Evolutionary conservation across 2,113 vertebrate genomes (phyloP).

Genomic region (Falcunculus frontatus): DNA sequence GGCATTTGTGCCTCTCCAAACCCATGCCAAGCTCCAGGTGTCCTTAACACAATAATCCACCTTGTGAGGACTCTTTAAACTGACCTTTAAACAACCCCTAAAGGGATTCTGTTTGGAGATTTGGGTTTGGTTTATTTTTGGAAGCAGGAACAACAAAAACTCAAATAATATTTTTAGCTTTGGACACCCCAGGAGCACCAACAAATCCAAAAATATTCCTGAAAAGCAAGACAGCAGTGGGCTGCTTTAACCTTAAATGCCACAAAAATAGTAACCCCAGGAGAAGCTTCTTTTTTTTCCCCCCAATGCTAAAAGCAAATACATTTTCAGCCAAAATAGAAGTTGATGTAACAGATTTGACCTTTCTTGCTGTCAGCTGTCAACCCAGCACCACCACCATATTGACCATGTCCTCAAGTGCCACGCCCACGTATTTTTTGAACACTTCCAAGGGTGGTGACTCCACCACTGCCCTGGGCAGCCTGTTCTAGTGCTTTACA

Average conservation of each 20-base stretch:
- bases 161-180: background rate
- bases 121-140: background rate
- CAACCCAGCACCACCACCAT: background rate
- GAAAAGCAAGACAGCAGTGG: background rate
- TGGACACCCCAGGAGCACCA: background rate
- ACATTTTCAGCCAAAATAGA: background rate
- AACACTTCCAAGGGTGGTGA: background rate
- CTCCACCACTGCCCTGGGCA: background rate
- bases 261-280: background rate
- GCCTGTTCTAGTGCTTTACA: background rate
- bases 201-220: constrained; percentile 29
- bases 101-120: background rate
- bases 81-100: background rate
- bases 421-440: background rate
- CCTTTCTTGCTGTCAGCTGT: background rate
- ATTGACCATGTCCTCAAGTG: background rate
- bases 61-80: background rate
- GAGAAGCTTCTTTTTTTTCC: background rate
- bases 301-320: background rate
- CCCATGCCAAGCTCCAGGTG: background rate
- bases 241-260: background rate
- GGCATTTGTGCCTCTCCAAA: background rate
- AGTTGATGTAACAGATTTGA: background rate
- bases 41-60: background rate
- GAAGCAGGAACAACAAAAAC: background rate